Evolutionary conservation across 2,888 invertebrate species (phyloP).

Genomic region (Galerucella nymphaeae): DNA sequence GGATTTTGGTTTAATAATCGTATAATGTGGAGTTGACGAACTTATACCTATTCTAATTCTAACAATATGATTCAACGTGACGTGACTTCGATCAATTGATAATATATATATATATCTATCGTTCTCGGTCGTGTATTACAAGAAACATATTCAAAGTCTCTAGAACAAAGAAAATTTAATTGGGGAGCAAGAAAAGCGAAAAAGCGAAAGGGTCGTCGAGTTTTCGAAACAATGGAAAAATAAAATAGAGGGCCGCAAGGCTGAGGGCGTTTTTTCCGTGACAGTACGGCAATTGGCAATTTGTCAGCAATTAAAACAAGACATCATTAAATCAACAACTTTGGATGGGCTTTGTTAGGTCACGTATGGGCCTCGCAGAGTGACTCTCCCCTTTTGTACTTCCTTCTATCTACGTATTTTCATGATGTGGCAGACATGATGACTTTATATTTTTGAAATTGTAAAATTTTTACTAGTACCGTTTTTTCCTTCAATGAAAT

Average conservation of each 20-base stretch:
- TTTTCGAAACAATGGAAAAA: conserved; percentile 24
- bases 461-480: not conserved
- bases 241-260: conserved; percentile 29
- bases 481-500: not conserved
- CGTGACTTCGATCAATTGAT: not conserved
- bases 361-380: conserved; percentile 61
- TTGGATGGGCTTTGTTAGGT: conserved; percentile 63
- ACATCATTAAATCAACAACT: conserved; percentile 66
- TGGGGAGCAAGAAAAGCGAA: conserved; percentile 41
- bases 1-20: too few species aligned
- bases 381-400: conserved; percentile 40
- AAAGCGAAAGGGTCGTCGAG: conserved; percentile 39
- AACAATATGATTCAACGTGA: not conserved
- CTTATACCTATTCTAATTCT: too few species aligned
- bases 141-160: conserved; percentile 24
- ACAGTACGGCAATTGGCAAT: conserved; percentile 62
- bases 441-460: not conserved
- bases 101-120: not conserved
- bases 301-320: conserved; percentile 67
- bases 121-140: not conserved
- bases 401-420: conserved; percentile 9
- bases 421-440: conserved; percentile 19
- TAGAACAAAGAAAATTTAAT: conserved; percentile 36
- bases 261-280: conserved; percentile 39
- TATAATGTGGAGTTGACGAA: too few species aligned